Percentiles rank a stretch among this genome's conserved stretches.
These are phyloP conservation scores for Dryobates pubescens DNA, from an alignment of 2,797 vertebrate genomes.

Conservation along the genomic window DNA sequence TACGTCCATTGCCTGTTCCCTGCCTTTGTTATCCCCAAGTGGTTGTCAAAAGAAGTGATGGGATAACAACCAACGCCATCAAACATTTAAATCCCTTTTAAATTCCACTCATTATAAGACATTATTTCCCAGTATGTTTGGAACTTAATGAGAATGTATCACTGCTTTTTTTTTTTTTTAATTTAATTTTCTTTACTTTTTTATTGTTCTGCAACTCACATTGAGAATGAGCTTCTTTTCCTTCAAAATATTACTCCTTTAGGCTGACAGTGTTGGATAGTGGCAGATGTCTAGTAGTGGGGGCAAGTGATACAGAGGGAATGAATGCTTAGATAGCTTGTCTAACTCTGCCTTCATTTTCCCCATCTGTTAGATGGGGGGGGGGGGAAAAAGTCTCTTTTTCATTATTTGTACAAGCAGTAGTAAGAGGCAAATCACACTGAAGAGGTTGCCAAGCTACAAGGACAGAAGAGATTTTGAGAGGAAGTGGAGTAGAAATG, in stretches of 20 bases:
- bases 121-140: constrained; percentile 30
- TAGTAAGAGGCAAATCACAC: not conserved
- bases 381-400: not conserved
- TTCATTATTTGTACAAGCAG: not conserved
- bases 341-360: not conserved
- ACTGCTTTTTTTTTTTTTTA: constrained; percentile 1
- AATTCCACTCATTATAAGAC: constrained; percentile 13
- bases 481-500: not conserved
- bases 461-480: not conserved
- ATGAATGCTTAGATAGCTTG: not conserved
- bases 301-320: not conserved
- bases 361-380: not conserved
- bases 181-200: constrained; percentile 20
- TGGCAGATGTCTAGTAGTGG: not conserved
- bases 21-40: not conserved
- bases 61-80: not conserved
- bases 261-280: not conserved
- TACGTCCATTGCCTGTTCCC: not conserved
- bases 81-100: constrained; percentile 35
- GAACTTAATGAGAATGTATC: constrained; percentile 31
- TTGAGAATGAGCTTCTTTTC: not conserved
- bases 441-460: constrained; percentile 2
- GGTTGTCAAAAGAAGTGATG: not conserved
- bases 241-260: not conserved
- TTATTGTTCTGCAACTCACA: not conserved